Conservation (phyloP, 2,113 vertebrate species). For the Acanthisitta chloris region DNA sequence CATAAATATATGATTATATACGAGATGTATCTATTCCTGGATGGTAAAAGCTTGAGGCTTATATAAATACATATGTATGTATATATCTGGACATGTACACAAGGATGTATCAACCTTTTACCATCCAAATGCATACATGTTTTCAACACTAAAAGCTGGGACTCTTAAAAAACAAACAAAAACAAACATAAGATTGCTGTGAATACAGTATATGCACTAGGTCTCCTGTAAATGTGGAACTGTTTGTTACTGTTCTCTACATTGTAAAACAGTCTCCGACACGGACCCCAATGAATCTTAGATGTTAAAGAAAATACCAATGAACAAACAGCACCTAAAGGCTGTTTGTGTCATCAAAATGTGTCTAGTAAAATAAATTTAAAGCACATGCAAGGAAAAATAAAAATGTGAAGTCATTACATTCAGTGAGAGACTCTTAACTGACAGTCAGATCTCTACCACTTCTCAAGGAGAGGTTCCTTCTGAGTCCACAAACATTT, state of each 20-base stretch:
- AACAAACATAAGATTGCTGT: conserved; percentile 54
- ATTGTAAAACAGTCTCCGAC: conserved; percentile 53
- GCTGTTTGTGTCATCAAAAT: conserved; percentile 54
- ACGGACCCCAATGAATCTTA: conserved; percentile 66
- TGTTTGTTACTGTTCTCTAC: conserved; percentile 47
- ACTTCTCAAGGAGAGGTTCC: conserved; percentile 59
- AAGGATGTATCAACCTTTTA: conserved; percentile 59
- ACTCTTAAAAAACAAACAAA: conserved; percentile 23
- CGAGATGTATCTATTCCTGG: conserved; percentile 52
- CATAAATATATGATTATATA: conserved; percentile 49
- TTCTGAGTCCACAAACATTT: conserved; percentile 50
- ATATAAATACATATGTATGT: neutral
- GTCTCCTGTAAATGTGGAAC: conserved; percentile 65
- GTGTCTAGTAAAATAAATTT: conserved; percentile 37
- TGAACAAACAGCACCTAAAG: conserved; percentile 52
- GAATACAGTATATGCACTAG: conserved; percentile 61
- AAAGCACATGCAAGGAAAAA: conserved; percentile 73
- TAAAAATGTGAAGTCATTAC: conserved; percentile 42
- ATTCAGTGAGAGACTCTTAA: conserved; percentile 53
- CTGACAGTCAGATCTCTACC: conserved; percentile 54
- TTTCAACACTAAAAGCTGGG: conserved; percentile 71
- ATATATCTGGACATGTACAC: neutral
- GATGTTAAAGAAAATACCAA: conserved; percentile 56
- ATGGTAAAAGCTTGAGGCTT: conserved; percentile 69
- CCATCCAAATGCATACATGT: conserved; percentile 48